Evolutionary conservation across 2,797 vertebrate species (phyloP), one percentile per base, ranked within the genome.

Genomic region (Numenius phaeopus): DNA sequence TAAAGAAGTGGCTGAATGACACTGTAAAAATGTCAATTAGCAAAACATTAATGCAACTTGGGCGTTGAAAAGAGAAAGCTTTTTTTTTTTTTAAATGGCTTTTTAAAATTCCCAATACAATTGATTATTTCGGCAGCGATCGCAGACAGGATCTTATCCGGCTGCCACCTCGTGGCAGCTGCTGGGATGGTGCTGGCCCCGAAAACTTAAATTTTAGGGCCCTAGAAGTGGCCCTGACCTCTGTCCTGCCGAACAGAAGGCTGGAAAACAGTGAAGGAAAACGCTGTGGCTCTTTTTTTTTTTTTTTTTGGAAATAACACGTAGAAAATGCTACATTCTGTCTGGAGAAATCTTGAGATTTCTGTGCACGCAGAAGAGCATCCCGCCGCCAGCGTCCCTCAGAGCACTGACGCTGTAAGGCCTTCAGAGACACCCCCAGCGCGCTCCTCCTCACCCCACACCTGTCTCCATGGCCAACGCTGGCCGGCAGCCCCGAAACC

Each of bases 131-230:
- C n/a, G 8, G 85, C 76, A 11, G 78, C 0, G 7, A 42, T 13
- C 2, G 14, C 72, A 37, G 55, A 22, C 49, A 79, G 93, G 24
- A 40, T 86, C 98, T 98, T 90, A 59, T 55, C 95, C 4, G 91
- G 95, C 87, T 97, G 98, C 98, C 98, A 98, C 79, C 98, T 98
- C 87, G 98, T 98, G 98, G 98, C 57, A 29, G 86, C 76, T 95
- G 7, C 88, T 84, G 91, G 96, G 52, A 98, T 83, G n/a, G 40
- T 24, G 57, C 58, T n/a, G 59, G 5, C 62, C 81, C 22, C 1
- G 1, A 26, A 54, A 76, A 9, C 7, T 39, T 4, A 5, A 1
- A 0, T 54, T 55, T 24, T 22, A 32, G 50, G 75, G 59, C 82
- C 44, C 59, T n/a, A 21, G 30, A 21, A 1, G 27, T 23, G 49